Evolutionary conservation across 2,113 vertebrate genomes (phyloP).

Genomic region (Aspiorhynchus laticeps): DNA sequence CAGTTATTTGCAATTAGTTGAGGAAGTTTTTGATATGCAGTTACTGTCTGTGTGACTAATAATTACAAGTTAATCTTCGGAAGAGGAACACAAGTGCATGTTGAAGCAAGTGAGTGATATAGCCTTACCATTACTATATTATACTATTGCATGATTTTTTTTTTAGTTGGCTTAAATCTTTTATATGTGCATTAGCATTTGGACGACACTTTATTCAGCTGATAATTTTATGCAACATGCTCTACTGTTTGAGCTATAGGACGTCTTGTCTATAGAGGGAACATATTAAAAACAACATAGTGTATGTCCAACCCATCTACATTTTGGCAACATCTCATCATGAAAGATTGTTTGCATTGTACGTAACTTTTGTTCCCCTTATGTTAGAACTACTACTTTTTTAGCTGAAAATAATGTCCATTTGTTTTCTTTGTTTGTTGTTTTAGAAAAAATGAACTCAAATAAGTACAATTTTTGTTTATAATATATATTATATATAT

Average conservation of each 20-base stretch:
- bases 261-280: too few species aligned
- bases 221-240: too few species aligned
- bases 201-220: not conserved
- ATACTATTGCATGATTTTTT: not conserved
- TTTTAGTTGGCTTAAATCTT: not conserved
- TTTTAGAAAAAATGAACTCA: not conserved
- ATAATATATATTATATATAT: too few species aligned
- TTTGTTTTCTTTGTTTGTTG: not conserved
- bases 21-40: constrained; percentile 18
- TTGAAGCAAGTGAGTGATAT: constrained; percentile 47
- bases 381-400: not conserved
- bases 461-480: not conserved
- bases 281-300: too few species aligned
- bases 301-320: not conserved
- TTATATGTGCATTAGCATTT: not conserved
- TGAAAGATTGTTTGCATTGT: not conserved
- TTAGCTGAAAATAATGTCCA: not conserved
- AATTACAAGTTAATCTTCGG: constrained; percentile 37
- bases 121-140: not conserved
- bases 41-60: constrained; percentile 10
- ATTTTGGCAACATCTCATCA: not conserved
- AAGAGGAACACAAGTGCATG: constrained; percentile 30
- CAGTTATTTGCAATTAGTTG: not conserved
- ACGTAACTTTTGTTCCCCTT: not conserved
- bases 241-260: too few species aligned